Percentiles rank a stretch among this genome's conserved stretches.
Evolutionary conservation across 2,797 vertebrate species (phyloP).

Genomic region (Pygocentrus nattereri): DNA sequence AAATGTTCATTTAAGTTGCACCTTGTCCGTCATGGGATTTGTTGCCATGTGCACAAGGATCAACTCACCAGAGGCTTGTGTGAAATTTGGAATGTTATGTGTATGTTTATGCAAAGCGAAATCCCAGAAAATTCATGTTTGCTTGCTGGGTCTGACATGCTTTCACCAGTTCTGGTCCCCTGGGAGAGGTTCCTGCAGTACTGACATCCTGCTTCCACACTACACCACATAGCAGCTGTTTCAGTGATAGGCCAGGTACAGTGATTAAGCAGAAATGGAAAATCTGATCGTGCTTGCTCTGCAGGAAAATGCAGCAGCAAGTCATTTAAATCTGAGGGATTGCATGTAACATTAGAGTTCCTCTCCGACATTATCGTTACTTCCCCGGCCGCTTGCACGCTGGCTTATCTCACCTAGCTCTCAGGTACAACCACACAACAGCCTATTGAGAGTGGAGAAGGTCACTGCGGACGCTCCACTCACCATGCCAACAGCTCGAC

Average conservation of each 20-base stretch:
- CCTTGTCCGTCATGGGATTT: slow-evolving; percentile 12
- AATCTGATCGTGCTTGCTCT: slow-evolving; percentile 15
- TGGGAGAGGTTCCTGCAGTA: slow-evolving; percentile 1
- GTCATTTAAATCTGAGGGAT: slow-evolving; percentile 33
- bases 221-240: not conserved
- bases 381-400: slow-evolving; percentile 33
- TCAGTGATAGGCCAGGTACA: slow-evolving; percentile 30
- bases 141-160: slow-evolving; percentile 14
- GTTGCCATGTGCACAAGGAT: too few species aligned
- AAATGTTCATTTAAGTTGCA: slow-evolving; percentile 12
- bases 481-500: slow-evolving; percentile 35
- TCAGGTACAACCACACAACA: slow-evolving; percentile 46
- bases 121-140: slow-evolving; percentile 34
- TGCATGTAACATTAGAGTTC: slow-evolving; percentile 30
- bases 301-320: slow-evolving; percentile 23
- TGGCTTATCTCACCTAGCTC: slow-evolving; percentile 48
- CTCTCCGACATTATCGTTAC: slow-evolving; percentile 48
- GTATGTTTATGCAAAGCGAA: slow-evolving; percentile 36
- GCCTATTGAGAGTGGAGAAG: slow-evolving; percentile 47
- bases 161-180: not conserved
- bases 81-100: slow-evolving; percentile 8
- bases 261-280: slow-evolving; percentile 29
- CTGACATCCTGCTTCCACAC: not conserved
- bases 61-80: slow-evolving; percentile 16
- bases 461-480: slow-evolving; percentile 44